Evolutionary conservation across 2,113 vertebrate species (phyloP).

Genomic region (Melanostigma gelatinosum): DNA sequence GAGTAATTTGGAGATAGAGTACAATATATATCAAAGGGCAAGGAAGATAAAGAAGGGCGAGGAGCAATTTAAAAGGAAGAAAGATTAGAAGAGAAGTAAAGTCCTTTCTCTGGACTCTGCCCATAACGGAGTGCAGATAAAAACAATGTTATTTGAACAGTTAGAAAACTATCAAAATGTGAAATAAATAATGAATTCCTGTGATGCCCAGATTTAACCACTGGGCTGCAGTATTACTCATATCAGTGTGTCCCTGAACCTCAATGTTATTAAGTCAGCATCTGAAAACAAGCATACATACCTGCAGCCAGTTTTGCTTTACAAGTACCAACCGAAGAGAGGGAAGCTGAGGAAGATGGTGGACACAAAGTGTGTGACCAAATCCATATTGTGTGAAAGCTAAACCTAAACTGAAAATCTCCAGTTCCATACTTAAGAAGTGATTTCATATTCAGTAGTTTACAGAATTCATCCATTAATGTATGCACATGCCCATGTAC

Average conservation of each 20-base stretch:
- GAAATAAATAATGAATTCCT: neutral
- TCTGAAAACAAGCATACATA: conserved; percentile 32
- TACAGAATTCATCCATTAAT: conserved; percentile 5
- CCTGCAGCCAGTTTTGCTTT: conserved; percentile 52
- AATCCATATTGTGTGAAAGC: neutral
- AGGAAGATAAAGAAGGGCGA: conserved; percentile 56
- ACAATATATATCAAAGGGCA: conserved; percentile 60
- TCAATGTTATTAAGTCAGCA: conserved; percentile 25
- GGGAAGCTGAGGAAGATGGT: conserved; percentile 16
- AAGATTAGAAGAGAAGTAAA: conserved; percentile 59
- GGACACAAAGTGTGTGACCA: conserved; percentile 14
- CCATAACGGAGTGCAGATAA: conserved; percentile 41
- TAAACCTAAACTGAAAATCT: neutral
- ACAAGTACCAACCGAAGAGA: conserved; percentile 50
- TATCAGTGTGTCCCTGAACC: neutral
- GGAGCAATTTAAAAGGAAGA: conserved; percentile 14
- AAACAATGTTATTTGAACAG: neutral
- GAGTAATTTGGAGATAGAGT: neutral
- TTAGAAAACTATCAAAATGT: conserved; percentile 7
- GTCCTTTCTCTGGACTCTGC: conserved; percentile 67
- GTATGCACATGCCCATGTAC: neutral
- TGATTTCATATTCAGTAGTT: neutral
- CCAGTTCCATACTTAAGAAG: neutral
- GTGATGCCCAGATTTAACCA: neutral
- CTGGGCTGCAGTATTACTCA: neutral